Conservation (phyloP, 2,888 invertebrate genomes). For the Sipha maydis region DNA sequence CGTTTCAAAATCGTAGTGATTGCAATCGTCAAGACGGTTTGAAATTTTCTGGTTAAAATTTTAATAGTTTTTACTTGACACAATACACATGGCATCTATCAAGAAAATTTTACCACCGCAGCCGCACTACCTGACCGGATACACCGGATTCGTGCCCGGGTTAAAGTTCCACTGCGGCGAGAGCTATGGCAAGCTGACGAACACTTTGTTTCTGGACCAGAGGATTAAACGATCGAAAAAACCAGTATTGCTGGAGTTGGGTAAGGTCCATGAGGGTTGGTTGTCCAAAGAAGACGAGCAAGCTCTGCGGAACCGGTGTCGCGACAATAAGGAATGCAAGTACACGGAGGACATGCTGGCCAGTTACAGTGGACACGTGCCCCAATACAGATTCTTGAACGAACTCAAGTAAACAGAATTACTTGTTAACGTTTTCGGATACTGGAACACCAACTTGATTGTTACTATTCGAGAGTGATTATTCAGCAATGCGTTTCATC, state of each 20-base stretch:
- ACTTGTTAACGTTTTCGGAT: too few species aligned
- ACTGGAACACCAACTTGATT: too few species aligned
- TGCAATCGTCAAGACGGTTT: too few species aligned
- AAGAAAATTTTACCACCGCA: conserved; percentile 35
- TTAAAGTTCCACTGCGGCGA: background rate
- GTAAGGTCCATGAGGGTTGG: background rate
- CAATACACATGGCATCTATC: conserved; percentile 2
- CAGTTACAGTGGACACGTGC: conserved; percentile 1
- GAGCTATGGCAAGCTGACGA: background rate
- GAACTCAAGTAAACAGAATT: background rate
- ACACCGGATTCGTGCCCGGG: conserved; percentile 37
- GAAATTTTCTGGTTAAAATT: too few species aligned
- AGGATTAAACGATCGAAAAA: background rate
- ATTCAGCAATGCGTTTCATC: too few species aligned
- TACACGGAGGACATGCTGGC: background rate
- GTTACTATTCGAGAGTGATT: too few species aligned
- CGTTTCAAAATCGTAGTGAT: too few species aligned
- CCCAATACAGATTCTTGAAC: background rate
- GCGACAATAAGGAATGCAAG: background rate
- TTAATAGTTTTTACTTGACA: too few species aligned
- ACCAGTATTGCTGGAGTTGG: conserved; percentile 9
- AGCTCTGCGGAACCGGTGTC: background rate
- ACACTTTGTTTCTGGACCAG: background rate
- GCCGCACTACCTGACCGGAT: conserved; percentile 43
- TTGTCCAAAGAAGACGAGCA: background rate